These are phyloP conservation scores for Callionymus lyra DNA, from an alignment of 2,113 vertebrate genomes.

Conservation along the genomic window DNA sequence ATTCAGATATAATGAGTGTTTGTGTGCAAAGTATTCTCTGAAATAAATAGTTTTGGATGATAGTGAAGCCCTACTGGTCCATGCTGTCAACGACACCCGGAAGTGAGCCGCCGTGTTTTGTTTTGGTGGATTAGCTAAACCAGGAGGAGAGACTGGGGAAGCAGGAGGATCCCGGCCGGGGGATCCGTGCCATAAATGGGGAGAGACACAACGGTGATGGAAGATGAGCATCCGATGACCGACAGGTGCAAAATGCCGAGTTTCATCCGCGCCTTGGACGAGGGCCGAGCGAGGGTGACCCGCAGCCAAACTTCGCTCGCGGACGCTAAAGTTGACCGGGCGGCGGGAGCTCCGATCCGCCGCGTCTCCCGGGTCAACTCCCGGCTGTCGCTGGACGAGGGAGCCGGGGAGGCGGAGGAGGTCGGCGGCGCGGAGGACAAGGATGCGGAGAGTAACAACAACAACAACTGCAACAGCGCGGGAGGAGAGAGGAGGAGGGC, in stretches of 20 bases:
- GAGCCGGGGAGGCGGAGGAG: constrained; percentile 15
- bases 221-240: constrained; percentile 69
- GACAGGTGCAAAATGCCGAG: constrained; percentile 51
- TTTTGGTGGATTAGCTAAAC: constrained; percentile 41
- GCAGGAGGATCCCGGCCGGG: constrained; percentile 14
- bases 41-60: too few species aligned
- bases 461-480: constrained; percentile 54
- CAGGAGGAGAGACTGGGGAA: constrained; percentile 1
- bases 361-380: constrained; percentile 30
- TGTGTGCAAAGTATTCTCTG: background rate
- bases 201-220: constrained; percentile 72
- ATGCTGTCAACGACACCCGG: constrained; percentile 64
- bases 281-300: constrained; percentile 40
- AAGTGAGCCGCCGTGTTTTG: constrained; percentile 64
- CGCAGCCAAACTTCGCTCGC: constrained; percentile 39
- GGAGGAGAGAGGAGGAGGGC: constrained; percentile 41
- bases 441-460: constrained; percentile 47
- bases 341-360: constrained; percentile 35
- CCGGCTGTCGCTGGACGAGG: constrained; percentile 21
- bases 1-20: background rate
- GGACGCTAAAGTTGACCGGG: constrained; percentile 47
- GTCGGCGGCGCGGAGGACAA: constrained; percentile 18
- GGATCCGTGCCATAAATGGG: constrained; percentile 53
- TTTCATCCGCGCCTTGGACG: constrained; percentile 46
- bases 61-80: background rate